These are phyloP conservation scores for Staurois parvus DNA, from an alignment of 2,797 vertebrate species.

Conservation along the genomic window DNA sequence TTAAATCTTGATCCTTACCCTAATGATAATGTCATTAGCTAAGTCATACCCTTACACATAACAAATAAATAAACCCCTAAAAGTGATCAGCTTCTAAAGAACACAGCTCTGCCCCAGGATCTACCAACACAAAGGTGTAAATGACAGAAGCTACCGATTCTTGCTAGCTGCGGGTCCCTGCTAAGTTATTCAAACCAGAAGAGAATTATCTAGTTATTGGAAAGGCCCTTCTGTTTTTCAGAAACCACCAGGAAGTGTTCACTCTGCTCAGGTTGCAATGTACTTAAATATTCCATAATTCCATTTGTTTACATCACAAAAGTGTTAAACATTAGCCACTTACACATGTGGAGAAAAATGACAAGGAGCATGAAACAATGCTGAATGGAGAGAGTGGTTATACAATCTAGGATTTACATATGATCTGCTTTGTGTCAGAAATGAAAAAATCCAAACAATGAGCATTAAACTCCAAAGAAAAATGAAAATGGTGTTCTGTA, in stretches of 20 bases:
- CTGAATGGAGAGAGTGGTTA: slow-evolving; percentile 17
- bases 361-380: background rate
- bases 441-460: slow-evolving; percentile 27
- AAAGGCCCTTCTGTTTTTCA: background rate
- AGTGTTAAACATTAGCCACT: background rate
- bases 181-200: background rate
- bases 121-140: too few relatives aligned
- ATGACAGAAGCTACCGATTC: background rate
- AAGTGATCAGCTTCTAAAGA: too few relatives aligned
- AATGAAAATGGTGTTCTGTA: background rate
- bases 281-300: background rate
- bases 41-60: too few relatives aligned
- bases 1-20: too few relatives aligned
- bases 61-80: too few relatives aligned
- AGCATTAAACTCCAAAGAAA: slow-evolving; percentile 15
- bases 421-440: slow-evolving; percentile 39
- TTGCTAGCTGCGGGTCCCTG: background rate
- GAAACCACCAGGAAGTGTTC: background rate
- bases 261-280: background rate
- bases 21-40: too few relatives aligned
- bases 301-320: slow-evolving; percentile 11
- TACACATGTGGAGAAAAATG: too few relatives aligned
- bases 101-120: too few relatives aligned
- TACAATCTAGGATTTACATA: background rate
- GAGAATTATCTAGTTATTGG: background rate